phyloP scores from a whole-genome alignment of 92 coral and sea anemone species.

The Zoanthus solanderi region DNA sequence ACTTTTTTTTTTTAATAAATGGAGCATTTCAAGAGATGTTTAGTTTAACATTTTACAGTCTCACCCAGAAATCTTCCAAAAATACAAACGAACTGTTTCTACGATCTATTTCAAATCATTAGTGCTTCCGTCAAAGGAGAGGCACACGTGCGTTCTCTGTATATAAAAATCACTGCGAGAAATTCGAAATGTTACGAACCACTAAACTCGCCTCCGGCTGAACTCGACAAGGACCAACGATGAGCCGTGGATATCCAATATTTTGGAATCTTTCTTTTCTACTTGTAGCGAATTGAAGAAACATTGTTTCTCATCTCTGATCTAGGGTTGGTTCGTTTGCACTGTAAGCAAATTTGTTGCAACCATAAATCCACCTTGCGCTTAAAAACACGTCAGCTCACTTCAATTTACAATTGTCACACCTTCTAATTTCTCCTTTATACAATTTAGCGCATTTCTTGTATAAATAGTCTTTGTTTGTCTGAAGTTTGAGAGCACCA shows the following conservation, averaged over 20 bases:
- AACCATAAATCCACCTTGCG: background rate
- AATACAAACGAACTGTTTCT: background rate
- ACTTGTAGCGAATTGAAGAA: background rate
- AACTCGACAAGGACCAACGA: conserved; percentile 24
- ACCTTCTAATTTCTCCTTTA: background rate
- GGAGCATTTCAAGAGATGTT: too few species aligned
- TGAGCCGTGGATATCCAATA: conserved; percentile 12
- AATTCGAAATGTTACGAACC: background rate
- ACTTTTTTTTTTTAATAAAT: background rate
- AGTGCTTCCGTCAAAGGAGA: conserved; percentile 14
- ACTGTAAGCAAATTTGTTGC: conserved; percentile 33
- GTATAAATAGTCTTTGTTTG: background rate
- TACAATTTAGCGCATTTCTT: background rate
- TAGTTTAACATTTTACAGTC: background rate
- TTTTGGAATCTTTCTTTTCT: background rate
- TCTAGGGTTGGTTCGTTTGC: conserved; percentile 26
- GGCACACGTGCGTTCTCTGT: conserved; percentile 26
- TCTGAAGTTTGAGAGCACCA: background rate
- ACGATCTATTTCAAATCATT: background rate
- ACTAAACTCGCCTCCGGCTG: conserved; percentile 36
- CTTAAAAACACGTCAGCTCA: background rate
- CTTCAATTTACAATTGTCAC: background rate
- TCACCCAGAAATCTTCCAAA: background rate
- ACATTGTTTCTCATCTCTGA: background rate
- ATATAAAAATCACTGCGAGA: background rate